Percentiles rank a stretch among this genome's conserved stretches.
Evolutionary conservation across 2,888 invertebrate genomes (phyloP).

Genomic region (Caenorhabditis sp.): DNA sequence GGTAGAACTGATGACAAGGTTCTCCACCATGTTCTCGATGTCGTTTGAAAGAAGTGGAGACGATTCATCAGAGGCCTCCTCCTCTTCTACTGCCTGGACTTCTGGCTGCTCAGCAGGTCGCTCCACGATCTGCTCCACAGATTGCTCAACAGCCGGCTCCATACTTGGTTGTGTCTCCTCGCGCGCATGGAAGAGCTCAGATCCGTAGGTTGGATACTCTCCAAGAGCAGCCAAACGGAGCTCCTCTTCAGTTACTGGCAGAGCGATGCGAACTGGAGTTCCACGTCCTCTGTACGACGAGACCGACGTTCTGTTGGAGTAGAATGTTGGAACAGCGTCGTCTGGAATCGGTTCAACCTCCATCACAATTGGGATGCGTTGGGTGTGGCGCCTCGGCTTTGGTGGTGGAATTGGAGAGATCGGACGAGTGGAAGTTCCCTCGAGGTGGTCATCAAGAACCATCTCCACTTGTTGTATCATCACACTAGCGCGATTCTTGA

Average conservation of each 20-base stretch:
- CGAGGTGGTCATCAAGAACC: constrained; percentile 21
- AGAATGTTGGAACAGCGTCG: constrained; percentile 1
- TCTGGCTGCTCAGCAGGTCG: not conserved
- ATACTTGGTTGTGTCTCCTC: not conserved
- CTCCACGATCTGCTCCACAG: not conserved
- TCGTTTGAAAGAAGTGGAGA: constrained; percentile 25
- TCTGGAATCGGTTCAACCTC: constrained; percentile 43
- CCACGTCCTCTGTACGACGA: constrained; percentile 19
- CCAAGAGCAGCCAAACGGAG: constrained; percentile 50
- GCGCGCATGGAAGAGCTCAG: not conserved
- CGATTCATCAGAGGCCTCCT: constrained; percentile 10
- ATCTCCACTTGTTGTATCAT: constrained; percentile 53
- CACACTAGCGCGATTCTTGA: constrained; percentile 26
- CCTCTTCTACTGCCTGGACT: constrained; percentile 10
- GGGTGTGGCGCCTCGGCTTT: constrained; percentile 43
- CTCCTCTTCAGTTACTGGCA: constrained; percentile 50
- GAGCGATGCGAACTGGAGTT: constrained; percentile 49
- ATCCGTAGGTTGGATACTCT: constrained; percentile 27
- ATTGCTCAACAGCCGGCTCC: not conserved
- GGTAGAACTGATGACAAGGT: constrained; percentile 43
- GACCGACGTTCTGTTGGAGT: not conserved
- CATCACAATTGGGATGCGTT: constrained; percentile 47
- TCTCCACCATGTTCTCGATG: constrained; percentile 43
- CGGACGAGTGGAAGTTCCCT: not conserved
- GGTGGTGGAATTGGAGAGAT: constrained; percentile 50